Percentiles rank a stretch among this genome's conserved stretches.
Conservation (phyloP, 2,888 invertebrate genomes). For the Phalera bucephala region DNA sequence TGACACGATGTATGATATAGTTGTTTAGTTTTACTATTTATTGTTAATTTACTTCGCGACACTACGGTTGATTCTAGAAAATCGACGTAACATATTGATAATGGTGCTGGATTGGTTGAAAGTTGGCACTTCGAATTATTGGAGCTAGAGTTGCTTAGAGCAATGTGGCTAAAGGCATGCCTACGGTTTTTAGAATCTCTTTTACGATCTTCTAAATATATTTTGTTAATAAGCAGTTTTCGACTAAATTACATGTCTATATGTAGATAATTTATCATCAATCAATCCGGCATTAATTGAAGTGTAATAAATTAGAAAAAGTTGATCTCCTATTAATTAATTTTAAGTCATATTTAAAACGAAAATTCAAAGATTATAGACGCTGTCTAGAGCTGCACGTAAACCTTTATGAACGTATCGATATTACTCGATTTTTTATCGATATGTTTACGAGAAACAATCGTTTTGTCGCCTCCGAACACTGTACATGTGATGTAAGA, state of each 20-base stretch:
- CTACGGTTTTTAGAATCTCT: no score
- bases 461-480: constrained; percentile 25
- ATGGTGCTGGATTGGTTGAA: no score
- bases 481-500: constrained; percentile 42
- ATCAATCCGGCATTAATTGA: neutral
- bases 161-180: no score
- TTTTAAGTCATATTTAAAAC: constrained; percentile 21
- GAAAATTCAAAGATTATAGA: neutral
- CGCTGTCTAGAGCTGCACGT: constrained; percentile 13
- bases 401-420: neutral
- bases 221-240: no score
- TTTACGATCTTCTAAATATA: no score
- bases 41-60: constrained; percentile 36
- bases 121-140: no score
- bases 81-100: neutral
- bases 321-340: constrained; percentile 47
- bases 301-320: constrained; percentile 1
- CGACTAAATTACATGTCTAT: no score
- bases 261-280: no score
- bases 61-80: constrained; percentile 22
- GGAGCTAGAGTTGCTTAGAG: no score
- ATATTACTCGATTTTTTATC: neutral
- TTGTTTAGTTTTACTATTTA: constrained; percentile 69
- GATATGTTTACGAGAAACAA: constrained; percentile 16
- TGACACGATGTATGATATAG: constrained; percentile 74